Percentiles rank a stretch among this genome's conserved stretches.
phyloP scores from a whole-genome alignment of 2,113 vertebrate species.

The Nycticebus coucang region DNA sequence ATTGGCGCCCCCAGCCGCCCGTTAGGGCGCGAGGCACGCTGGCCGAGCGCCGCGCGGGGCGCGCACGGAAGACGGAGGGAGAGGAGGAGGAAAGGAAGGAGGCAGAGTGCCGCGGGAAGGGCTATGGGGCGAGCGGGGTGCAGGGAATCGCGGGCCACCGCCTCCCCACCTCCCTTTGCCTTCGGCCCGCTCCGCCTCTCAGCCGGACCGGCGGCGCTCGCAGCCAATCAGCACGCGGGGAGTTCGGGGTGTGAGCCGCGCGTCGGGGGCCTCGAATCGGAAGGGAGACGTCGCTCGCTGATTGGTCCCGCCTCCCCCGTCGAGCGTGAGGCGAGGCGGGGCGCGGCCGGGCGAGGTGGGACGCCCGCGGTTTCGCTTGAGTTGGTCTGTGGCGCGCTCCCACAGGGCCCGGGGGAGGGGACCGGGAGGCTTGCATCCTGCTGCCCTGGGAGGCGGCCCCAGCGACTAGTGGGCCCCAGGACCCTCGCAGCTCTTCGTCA shows the following conservation, averaged over 20 bases:
- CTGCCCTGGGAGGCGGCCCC: background rate
- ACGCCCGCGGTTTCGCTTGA: conserved; percentile 32
- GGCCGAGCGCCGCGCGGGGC: conserved; percentile 57
- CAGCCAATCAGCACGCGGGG: conserved; percentile 65
- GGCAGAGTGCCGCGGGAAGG: conserved; percentile 41
- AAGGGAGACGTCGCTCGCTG: conserved; percentile 73
- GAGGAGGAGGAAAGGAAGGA: background rate
- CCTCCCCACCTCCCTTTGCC: conserved; percentile 29
- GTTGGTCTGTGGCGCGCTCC: background rate
- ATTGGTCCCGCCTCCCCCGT: conserved; percentile 76
- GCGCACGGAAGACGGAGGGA: conserved; percentile 57
- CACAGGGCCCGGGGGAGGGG: too few species aligned
- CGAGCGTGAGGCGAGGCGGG: conserved; percentile 73
- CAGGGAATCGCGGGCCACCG: background rate
- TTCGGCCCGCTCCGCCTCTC: conserved; percentile 58
- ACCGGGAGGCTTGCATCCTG: too few species aligned
- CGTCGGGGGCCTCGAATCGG: conserved; percentile 74
- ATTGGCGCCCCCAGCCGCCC: conserved; percentile 11
- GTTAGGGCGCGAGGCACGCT: conserved; percentile 51
- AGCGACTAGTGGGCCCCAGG: background rate
- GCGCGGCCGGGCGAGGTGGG: conserved; percentile 52
- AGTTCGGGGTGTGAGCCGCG: conserved; percentile 76
- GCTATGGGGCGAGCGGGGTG: background rate
- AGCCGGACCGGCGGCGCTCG: conserved; percentile 63
- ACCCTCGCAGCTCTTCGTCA: background rate